A percentile compares a stretch with the other conserved stretches of the same genome.
Evolutionary conservation across 2,888 invertebrate genomes (phyloP).

Genomic region (Andrena camellia): DNA sequence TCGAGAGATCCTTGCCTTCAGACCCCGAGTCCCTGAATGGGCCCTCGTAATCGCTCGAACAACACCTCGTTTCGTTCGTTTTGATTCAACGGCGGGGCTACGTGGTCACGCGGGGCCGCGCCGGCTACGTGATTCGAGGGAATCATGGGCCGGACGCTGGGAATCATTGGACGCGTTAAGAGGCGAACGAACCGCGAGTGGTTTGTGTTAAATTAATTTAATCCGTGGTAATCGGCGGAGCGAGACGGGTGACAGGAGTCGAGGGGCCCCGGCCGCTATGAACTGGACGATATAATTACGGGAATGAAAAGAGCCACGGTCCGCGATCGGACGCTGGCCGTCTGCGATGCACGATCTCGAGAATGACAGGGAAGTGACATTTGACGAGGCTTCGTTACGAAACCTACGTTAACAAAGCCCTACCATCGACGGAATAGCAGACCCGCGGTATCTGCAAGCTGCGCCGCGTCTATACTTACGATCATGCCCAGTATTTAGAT

Average conservation of each 20-base stretch:
- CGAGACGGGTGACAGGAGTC: constrained; percentile 13
- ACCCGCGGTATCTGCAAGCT: constrained; percentile 35
- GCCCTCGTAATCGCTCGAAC: constrained; percentile 31
- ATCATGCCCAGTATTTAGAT: constrained; percentile 41
- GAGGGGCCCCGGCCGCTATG: constrained; percentile 2
- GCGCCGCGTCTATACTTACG: constrained; percentile 8
- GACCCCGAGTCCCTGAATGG: constrained; percentile 24
- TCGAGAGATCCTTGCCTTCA: constrained; percentile 17
- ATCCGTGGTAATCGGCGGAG: constrained; percentile 23
- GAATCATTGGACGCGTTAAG: constrained; percentile 33
- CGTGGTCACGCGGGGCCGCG: constrained; percentile 22
- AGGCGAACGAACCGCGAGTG: constrained; percentile 8
- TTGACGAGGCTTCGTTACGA: constrained; percentile 57
- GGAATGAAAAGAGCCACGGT: constrained; percentile 23
- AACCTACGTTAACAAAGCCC: constrained; percentile 53
- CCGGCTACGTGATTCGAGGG: constrained; percentile 14
- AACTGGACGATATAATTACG: constrained; percentile 48
- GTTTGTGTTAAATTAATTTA: constrained; percentile 38
- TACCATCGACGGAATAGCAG: constrained; percentile 56
- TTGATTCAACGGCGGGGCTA: constrained; percentile 31
- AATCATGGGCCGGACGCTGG: not conserved
- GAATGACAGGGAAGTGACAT: constrained; percentile 48
- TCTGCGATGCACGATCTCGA: constrained; percentile 18
- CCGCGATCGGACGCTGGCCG: not conserved
- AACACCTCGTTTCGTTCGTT: constrained; percentile 46